A percentile compares a stretch with the other conserved stretches of the same genome.
Conservation (phyloP, 2,113 vertebrate genomes). For the Paradoxurus hermaphroditus region DNA sequence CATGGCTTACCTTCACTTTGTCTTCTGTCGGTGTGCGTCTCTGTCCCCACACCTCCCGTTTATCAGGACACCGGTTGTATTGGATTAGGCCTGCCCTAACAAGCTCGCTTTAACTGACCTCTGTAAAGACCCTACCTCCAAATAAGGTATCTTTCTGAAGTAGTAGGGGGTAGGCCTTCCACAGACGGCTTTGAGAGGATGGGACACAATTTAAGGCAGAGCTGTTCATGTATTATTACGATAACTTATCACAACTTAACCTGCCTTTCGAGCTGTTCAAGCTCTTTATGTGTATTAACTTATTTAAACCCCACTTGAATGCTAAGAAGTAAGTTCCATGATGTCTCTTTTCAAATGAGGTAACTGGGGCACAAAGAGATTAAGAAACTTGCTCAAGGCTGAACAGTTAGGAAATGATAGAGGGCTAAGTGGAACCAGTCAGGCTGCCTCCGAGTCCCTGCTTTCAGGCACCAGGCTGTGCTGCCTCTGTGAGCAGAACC, state of each 20-base stretch:
- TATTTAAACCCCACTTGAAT: not conserved
- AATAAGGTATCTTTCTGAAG: not conserved
- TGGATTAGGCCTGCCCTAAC: not conserved
- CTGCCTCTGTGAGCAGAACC: not conserved
- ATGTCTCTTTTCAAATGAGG: not conserved
- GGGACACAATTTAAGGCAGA: not conserved
- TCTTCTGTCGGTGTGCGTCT: not conserved
- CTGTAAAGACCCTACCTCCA: not conserved
- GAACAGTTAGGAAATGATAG: not conserved
- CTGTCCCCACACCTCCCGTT: not conserved
- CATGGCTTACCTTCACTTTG: not conserved
- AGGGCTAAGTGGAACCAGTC: not conserved
- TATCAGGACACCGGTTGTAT: not conserved
- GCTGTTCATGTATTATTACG: not conserved
- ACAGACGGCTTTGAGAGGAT: not conserved
- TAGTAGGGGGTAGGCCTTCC: not conserved
- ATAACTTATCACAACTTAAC: not conserved
- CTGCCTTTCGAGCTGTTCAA: not conserved
- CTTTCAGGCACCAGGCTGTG: not conserved
- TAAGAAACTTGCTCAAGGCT: not conserved
- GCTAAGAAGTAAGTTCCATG: not conserved
- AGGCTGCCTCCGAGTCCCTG: not conserved
- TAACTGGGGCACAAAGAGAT: not conserved
- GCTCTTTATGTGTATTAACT: not conserved
- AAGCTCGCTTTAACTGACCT: not conserved